Percentiles rank a stretch among this genome's conserved stretches.
phyloP scores from a whole-genome alignment of 1,140 invertebrate species.

The Ips nitidus region DNA sequence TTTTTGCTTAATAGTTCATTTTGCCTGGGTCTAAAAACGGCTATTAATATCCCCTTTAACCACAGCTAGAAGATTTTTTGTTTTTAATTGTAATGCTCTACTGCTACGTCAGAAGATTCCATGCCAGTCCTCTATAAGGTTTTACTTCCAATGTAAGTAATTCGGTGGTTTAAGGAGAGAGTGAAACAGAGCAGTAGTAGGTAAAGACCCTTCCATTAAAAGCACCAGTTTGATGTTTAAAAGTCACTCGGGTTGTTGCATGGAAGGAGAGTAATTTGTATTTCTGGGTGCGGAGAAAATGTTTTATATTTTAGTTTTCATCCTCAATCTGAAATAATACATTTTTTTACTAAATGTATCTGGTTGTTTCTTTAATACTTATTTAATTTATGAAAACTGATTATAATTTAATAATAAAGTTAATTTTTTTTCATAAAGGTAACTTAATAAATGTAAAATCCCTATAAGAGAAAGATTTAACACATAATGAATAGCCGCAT shows the following conservation, averaged over 20 bases:
- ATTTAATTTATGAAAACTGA: neutral
- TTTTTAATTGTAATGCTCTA: conserved; percentile 41
- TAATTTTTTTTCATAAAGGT: too few relatives aligned
- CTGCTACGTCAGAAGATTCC: conserved; percentile 41
- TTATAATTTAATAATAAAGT: too few relatives aligned
- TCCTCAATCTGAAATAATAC: conserved; percentile 41
- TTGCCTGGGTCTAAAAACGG: neutral
- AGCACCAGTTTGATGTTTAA: conserved; percentile 34
- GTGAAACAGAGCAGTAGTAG: too few relatives aligned
- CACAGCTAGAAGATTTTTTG: conserved; percentile 53
- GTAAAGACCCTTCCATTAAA: conserved; percentile 34
- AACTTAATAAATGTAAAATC: too few relatives aligned
- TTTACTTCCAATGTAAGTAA: too few relatives aligned
- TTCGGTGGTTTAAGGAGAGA: too few relatives aligned
- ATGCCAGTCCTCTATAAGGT: too few relatives aligned
- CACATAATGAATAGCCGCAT: too few relatives aligned
- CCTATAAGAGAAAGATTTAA: too few relatives aligned
- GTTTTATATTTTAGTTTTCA: conserved; percentile 17
- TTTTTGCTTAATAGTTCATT: neutral
- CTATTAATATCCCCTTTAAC: conserved; percentile 37
- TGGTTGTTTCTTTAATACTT: neutral
- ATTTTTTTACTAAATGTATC: conserved; percentile 1
- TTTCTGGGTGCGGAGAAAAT: conserved; percentile 40
- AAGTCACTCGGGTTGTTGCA: conserved; percentile 34
- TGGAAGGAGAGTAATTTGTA: conserved; percentile 36